Conservation (phyloP, 2,888 invertebrate genomes). For the Phoenoteleia sp. region DNA sequence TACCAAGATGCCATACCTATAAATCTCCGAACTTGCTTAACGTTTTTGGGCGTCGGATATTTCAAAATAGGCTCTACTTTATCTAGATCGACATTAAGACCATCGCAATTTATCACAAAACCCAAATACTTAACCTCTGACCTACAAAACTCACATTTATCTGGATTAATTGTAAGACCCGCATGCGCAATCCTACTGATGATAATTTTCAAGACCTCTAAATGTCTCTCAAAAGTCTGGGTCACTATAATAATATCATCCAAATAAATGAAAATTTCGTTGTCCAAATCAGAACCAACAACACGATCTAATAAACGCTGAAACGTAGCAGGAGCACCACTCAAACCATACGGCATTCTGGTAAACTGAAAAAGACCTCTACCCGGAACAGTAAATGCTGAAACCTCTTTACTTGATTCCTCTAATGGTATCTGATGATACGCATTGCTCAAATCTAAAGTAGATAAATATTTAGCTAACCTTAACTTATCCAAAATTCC, state of each 20-base stretch:
- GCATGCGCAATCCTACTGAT: not conserved
- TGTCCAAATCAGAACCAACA: not conserved
- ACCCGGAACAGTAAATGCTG: not conserved
- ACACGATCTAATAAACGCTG: conserved; percentile 11
- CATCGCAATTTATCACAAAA: conserved; percentile 5
- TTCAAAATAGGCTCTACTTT: conserved; percentile 24
- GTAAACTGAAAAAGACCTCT: too few species aligned
- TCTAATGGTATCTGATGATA: not conserved
- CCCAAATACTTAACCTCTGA: conserved; percentile 23
- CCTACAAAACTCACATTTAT: conserved; percentile 6
- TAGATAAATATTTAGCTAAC: not conserved
- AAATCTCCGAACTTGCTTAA: conserved; percentile 20
- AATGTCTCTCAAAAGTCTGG: conserved; percentile 12
- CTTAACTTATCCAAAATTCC: not conserved
- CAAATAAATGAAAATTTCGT: too few species aligned
- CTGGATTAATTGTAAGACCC: not conserved
- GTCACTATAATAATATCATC: too few species aligned
- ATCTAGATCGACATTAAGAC: conserved; percentile 11
- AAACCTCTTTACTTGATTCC: not conserved
- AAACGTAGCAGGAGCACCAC: conserved; percentile 11
- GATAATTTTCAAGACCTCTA: not conserved
- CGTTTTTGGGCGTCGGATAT: not conserved
- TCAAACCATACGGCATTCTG: conserved; percentile 5
- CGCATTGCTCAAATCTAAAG: not conserved
- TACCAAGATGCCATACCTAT: conserved; percentile 22